A percentile compares a stretch with the other conserved stretches of the same genome.
Conservation (phyloP, 2,888 invertebrate genomes). For the Sesamia inferens region DNA sequence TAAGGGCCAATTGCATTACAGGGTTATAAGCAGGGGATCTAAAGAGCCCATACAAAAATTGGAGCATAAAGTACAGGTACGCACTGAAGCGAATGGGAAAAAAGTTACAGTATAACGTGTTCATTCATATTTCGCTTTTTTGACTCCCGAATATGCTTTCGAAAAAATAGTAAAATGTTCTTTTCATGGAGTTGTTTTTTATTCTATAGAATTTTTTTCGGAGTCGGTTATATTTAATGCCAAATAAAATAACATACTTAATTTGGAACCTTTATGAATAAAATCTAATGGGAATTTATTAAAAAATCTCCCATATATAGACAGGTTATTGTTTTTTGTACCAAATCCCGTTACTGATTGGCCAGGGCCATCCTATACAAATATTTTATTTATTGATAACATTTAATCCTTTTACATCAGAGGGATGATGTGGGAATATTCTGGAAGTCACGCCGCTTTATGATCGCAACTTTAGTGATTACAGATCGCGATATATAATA, state of each 20-base stretch:
- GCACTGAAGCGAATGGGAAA: constrained; percentile 31
- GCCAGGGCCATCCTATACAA: constrained; percentile 45
- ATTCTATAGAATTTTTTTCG: no score
- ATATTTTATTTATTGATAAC: constrained; percentile 57
- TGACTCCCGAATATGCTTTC: constrained; percentile 33
- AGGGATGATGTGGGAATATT: constrained; percentile 54
- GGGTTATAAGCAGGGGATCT: constrained; percentile 55
- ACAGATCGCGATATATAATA: no score
- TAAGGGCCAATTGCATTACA: constrained; percentile 75
- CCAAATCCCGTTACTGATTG: constrained; percentile 54
- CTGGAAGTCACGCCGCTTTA: constrained; percentile 38
- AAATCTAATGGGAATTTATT: not conserved
- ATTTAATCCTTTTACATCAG: constrained; percentile 58
- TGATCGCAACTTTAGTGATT: constrained; percentile 2
- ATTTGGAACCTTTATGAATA: not conserved
- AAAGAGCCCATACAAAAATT: constrained; percentile 55
- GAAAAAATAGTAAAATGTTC: constrained; percentile 19
- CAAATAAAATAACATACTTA: not conserved
- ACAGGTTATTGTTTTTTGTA: constrained; percentile 26
- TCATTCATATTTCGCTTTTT: constrained; percentile 46
- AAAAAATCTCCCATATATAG: constrained; percentile 2
- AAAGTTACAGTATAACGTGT: constrained; percentile 35
- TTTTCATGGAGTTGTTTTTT: constrained; percentile 15
- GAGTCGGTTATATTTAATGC: no score
- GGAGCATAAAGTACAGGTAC: constrained; percentile 33